Base-by-base conservation (phyloP, 2,797 vertebrate genomes). In the Dermochelys coriacea region DNA sequence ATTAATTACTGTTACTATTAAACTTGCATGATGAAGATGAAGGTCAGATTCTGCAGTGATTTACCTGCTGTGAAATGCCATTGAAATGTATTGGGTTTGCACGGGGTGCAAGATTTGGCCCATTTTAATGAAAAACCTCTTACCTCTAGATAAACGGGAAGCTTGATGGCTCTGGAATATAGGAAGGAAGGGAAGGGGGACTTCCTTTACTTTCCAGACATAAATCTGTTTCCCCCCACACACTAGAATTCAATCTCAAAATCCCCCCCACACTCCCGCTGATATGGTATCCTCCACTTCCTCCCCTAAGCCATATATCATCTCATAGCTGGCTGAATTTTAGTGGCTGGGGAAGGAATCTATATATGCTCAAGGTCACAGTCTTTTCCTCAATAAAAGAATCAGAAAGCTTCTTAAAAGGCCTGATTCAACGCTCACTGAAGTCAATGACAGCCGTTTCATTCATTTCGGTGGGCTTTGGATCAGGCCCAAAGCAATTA, bases 401-500 rank as follows among this genome's bases (percentile, higher is more conserved):
- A n/a, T 18, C 55, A 57, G 79, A 19, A 9, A 31, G 51, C 11
- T 79, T 82, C 84, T 93, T 93, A 61, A 74, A 91, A 95, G 89
- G 57, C 71, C 47, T 47, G 14, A 1, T 55, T 92, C 93, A 82
- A 59, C 94, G 71, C 31, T 86, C 1, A 86, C 54, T 82, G 31
- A 74, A 81, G 52, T 29, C 34, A 41, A 16, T 7, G 12, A 75
- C 91, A 89, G 51, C 93, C 85, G 96, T 96, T 95, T 64, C 83
- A 64, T 52, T 80, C 88, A 78, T 83, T 91, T 87, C 83, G 86
- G 71, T 47, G 52, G 54, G 50, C 52, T 23, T 5, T 94, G 93
- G 80, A 90, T 91, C 80, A 93, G 77, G 94, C 86, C 37, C 82
- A 89, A 88, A 75, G 71, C 79, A 90, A 93, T 93, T 90, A 91